Evolutionary conservation across 2,888 invertebrate genomes (phyloP).

Genomic region (Hypselothyrea guttata): DNA sequence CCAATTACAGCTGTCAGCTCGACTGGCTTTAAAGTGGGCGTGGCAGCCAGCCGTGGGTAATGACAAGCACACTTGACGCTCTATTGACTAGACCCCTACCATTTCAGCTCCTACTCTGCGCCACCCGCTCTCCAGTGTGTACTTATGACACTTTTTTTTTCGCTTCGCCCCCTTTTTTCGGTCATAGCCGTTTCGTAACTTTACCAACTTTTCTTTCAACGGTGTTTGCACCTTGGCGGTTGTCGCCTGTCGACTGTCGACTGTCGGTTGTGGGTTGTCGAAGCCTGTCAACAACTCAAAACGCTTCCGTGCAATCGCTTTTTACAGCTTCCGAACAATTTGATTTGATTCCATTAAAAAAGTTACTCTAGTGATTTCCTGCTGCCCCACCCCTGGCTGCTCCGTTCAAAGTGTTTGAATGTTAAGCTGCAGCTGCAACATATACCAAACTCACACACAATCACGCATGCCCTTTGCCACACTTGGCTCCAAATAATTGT

Average conservation of each 20-base stretch:
- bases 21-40: slow-evolving; percentile 59
- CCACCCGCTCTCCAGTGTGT: slow-evolving; percentile 61
- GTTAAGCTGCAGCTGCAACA: slow-evolving; percentile 54
- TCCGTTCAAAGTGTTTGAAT: slow-evolving; percentile 19
- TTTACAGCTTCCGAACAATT: slow-evolving; percentile 78
- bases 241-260: slow-evolving; percentile 34
- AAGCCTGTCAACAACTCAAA: slow-evolving; percentile 74
- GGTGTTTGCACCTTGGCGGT: slow-evolving; percentile 71
- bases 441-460: slow-evolving; percentile 16
- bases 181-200: slow-evolving; percentile 54
- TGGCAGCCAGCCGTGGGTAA: slow-evolving; percentile 22
- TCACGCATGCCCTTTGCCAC: background rate
- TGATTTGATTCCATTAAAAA: slow-evolving; percentile 78
- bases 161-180: slow-evolving; percentile 38
- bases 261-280: slow-evolving; percentile 48
- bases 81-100: slow-evolving; percentile 71
- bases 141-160: slow-evolving; percentile 57
- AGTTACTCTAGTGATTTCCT: slow-evolving; percentile 76
- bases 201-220: slow-evolving; percentile 64
- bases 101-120: too few relatives aligned
- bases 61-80: slow-evolving; percentile 64
- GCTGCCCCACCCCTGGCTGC: slow-evolving; percentile 17
- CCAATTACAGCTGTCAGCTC: slow-evolving; percentile 64
- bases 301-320: slow-evolving; percentile 79
- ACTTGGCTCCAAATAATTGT: slow-evolving; percentile 66